Percentiles rank a stretch among this genome's conserved stretches.
Conservation (phyloP, 2,797 vertebrate genomes). For the Scomberomorus guttatus region DNA sequence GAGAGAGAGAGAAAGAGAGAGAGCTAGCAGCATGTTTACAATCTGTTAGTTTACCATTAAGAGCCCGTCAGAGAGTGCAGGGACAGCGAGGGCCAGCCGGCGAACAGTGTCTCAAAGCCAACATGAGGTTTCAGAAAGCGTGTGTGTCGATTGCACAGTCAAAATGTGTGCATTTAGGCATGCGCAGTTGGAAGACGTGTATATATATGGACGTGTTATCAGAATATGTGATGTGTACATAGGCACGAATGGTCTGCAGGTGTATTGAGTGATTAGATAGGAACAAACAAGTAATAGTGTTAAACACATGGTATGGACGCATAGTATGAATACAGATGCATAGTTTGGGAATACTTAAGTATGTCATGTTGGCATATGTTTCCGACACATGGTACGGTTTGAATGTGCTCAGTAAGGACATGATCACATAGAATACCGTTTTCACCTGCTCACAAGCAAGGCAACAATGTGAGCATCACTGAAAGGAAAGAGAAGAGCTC, state of each 20-base stretch:
- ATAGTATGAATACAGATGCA: slow-evolving; percentile 15
- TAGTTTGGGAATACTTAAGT: slow-evolving; percentile 15
- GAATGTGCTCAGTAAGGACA: neutral
- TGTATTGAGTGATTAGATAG: slow-evolving; percentile 22
- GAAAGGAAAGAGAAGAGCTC: neutral
- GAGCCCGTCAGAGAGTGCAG: slow-evolving; percentile 91
- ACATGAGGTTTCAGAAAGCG: slow-evolving; percentile 52
- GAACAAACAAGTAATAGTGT: slow-evolving; percentile 15
- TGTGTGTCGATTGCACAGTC: slow-evolving; percentile 11
- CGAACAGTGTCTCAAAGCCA: slow-evolving; percentile 69
- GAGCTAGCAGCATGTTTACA: slow-evolving; percentile 92
- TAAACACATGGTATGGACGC: slow-evolving; percentile 19
- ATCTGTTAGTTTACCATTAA: slow-evolving; percentile 98
- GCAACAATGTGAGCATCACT: neutral
- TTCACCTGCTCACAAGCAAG: neutral
- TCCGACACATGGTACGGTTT: neutral
- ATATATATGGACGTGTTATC: slow-evolving; percentile 34
- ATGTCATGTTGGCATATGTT: slow-evolving; percentile 3
- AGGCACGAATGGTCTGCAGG: slow-evolving; percentile 23
- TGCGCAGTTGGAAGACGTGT: slow-evolving; percentile 15
- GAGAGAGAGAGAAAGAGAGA: slow-evolving; percentile 54
- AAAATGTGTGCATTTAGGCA: slow-evolving; percentile 42
- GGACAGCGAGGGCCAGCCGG: slow-evolving; percentile 87
- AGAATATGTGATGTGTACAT: slow-evolving; percentile 21
- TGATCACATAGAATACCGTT: neutral